Percentiles rank a stretch among this genome's conserved stretches.
These are phyloP conservation scores for Phrynosoma platyrhinos DNA, from an alignment of 2,113 vertebrate species.

Conservation along the genomic window DNA sequence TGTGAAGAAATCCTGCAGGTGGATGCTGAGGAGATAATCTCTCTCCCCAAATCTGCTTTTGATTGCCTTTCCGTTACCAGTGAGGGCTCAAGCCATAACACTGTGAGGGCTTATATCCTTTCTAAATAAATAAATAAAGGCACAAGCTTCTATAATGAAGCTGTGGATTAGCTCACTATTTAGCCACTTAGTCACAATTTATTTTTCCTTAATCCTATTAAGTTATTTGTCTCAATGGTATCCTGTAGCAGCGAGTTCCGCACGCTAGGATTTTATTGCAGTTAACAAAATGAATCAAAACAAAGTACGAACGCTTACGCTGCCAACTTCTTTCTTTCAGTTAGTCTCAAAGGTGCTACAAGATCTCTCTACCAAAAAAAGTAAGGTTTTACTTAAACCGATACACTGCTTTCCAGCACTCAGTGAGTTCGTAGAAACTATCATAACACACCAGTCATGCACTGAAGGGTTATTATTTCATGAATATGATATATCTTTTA, in stretches of 20 bases:
- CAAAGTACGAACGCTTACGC: too few species aligned
- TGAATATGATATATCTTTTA: background rate
- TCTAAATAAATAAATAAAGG: background rate
- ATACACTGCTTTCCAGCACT: background rate
- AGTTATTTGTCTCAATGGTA: background rate
- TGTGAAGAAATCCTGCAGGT: rapidly evolving
- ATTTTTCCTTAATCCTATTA: background rate
- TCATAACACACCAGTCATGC: background rate
- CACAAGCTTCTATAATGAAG: rapidly evolving
- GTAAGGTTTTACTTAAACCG: background rate
- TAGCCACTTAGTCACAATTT: background rate
- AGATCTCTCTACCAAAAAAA: background rate
- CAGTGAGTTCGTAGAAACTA: background rate
- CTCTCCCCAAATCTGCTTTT: background rate
- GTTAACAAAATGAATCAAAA: background rate
- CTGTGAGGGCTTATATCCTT: background rate
- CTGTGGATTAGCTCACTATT: rapidly evolving
- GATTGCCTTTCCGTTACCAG: background rate
- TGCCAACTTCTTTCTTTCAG: too few species aligned
- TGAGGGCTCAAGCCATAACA: background rate
- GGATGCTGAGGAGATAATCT: background rate
- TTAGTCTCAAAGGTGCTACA: too few species aligned
- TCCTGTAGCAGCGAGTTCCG: constrained; percentile 7
- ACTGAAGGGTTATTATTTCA: background rate
- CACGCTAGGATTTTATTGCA: background rate